These are phyloP conservation scores for Parazoanthus swiftii DNA, from an alignment of 92 coral and sea anemone genomes.

Conservation along the genomic window DNA sequence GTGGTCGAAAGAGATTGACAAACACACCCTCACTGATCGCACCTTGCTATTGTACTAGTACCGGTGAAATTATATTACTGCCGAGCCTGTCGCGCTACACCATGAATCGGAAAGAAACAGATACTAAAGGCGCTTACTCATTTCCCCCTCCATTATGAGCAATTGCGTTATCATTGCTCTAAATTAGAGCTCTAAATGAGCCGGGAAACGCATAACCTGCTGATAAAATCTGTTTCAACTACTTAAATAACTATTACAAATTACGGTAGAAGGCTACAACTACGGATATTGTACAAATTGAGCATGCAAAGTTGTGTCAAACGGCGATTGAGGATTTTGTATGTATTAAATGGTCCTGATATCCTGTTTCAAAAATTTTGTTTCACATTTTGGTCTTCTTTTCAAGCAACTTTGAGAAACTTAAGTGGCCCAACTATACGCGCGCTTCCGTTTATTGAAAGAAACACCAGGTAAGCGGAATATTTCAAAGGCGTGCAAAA, in stretches of 20 bases:
- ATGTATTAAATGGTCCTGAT: background rate
- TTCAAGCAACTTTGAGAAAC: background rate
- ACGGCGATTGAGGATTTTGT: slow-evolving; percentile 6
- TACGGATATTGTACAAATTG: slow-evolving; percentile 27
- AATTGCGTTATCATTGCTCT: slow-evolving; percentile 17
- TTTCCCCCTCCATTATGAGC: slow-evolving; percentile 30
- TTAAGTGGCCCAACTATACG: too few species aligned
- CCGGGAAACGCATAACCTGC: slow-evolving; percentile 13
- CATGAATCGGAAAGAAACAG: slow-evolving; percentile 21
- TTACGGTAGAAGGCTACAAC: background rate
- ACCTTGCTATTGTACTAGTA: too few species aligned
- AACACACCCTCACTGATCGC: too few species aligned
- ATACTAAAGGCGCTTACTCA: background rate
- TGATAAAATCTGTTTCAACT: slow-evolving; percentile 34
- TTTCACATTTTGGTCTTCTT: background rate
- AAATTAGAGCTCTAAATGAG: slow-evolving; percentile 26
- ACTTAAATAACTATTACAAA: slow-evolving; percentile 23
- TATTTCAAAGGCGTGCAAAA: background rate
- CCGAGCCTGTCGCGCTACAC: background rate
- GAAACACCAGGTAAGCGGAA: too few species aligned
- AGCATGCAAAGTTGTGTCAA: background rate
- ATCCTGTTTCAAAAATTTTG: too few species aligned
- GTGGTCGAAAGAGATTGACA: too few species aligned
- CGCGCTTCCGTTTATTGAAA: too few species aligned
- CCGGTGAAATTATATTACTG: too few species aligned